Conservation (phyloP, 2,797 vertebrate genomes). For the Lithobates pipiens region DNA sequence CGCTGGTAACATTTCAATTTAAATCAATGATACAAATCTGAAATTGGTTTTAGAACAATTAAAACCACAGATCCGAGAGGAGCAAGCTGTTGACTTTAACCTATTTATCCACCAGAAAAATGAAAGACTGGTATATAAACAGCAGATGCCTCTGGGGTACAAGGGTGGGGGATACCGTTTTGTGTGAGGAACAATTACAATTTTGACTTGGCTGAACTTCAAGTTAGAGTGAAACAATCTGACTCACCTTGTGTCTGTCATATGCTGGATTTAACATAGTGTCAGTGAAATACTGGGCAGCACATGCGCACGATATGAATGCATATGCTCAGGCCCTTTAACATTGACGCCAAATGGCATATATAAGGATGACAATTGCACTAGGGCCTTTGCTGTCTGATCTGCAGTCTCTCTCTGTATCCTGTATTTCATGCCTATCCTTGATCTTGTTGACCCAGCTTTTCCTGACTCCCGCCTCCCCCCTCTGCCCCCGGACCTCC, state of each 20-base stretch:
- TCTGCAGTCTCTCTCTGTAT: too few species aligned
- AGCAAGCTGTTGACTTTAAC: slow-evolving; percentile 24
- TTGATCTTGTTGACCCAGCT: too few species aligned
- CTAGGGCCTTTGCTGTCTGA: too few species aligned
- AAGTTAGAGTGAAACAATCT: background rate
- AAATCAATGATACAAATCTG: background rate
- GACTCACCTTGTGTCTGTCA: background rate
- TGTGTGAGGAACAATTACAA: background rate
- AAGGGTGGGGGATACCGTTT: background rate
- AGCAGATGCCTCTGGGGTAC: slow-evolving; percentile 17
- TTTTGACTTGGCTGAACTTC: background rate
- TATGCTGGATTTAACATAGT: background rate
- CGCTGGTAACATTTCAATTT: slow-evolving; percentile 8
- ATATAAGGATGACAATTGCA: too few species aligned
- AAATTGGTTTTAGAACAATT: background rate
- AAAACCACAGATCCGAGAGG: background rate
- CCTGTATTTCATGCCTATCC: too few species aligned
- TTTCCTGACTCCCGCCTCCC: too few species aligned
- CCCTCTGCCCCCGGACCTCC: too few species aligned
- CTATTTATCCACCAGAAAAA: background rate
- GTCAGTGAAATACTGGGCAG: too few species aligned
- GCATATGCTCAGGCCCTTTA: too few species aligned
- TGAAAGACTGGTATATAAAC: background rate
- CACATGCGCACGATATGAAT: too few species aligned
- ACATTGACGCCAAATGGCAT: too few species aligned